phyloP scores from a whole-genome alignment of 1,140 invertebrate genomes.

The Apis florea region DNA sequence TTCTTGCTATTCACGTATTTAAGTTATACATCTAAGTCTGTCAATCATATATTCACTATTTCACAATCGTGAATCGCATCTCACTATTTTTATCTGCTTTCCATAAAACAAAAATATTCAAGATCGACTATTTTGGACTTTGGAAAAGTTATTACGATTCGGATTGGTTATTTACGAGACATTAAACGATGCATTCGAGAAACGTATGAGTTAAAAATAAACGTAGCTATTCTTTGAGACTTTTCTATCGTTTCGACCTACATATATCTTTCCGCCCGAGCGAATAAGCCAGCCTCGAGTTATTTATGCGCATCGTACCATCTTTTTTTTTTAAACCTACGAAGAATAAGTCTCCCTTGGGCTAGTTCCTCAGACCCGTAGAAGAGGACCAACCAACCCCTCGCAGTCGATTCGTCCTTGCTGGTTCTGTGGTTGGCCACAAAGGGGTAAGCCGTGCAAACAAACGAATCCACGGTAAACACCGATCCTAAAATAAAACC shows the following conservation, averaged over 20 bases:
- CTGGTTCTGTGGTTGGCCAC: slow-evolving; percentile 38
- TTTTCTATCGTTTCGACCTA: slow-evolving; percentile 50
- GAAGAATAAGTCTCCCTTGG: slow-evolving; percentile 14
- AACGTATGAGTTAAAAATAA: not conserved
- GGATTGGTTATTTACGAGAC: not conserved
- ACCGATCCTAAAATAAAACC: slow-evolving; percentile 56
- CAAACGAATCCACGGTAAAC: slow-evolving; percentile 49
- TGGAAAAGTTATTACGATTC: not conserved
- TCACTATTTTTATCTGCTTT: not conserved
- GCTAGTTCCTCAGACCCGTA: not conserved
- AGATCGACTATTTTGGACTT: not conserved
- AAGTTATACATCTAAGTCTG: no score
- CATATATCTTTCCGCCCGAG: slow-evolving; percentile 43
- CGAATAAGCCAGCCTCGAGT: slow-evolving; percentile 36
- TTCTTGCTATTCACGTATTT: no score
- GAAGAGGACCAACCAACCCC: not conserved
- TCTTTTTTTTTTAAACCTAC: not conserved
- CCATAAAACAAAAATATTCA: no score
- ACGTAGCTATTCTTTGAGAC: slow-evolving; percentile 16
- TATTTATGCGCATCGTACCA: slow-evolving; percentile 42
- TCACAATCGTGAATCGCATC: no score
- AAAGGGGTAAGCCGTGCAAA: slow-evolving; percentile 42
- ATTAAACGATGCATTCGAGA: not conserved
- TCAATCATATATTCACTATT: no score
- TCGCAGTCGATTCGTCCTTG: slow-evolving; percentile 51